phyloP scores from a whole-genome alignment of 2,113 vertebrate genomes.

The Hoplias malabaricus region DNA sequence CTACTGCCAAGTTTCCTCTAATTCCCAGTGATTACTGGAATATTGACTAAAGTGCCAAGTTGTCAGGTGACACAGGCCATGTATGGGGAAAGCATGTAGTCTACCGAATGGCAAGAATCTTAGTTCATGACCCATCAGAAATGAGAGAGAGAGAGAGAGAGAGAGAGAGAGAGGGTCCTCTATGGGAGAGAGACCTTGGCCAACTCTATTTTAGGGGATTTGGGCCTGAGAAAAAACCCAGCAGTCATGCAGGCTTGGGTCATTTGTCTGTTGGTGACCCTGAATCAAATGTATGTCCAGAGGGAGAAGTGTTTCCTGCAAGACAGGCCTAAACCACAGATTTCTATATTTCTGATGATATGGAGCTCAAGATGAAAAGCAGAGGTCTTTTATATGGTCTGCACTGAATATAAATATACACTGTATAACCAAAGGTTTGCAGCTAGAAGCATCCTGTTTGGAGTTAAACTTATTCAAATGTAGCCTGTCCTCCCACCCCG shows the following conservation, averaged over 20 bases:
- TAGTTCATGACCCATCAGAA: background rate
- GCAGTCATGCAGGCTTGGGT: slow-evolving; percentile 46
- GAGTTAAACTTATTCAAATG: too few species aligned
- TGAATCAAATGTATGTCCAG: slow-evolving; percentile 26
- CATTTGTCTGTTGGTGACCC: slow-evolving; percentile 43
- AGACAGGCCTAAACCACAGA: background rate
- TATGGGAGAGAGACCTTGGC: slow-evolving; percentile 55
- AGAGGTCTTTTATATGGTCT: background rate
- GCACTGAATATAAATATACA: too few species aligned
- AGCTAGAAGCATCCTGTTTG: too few species aligned
- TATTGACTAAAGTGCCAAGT: background rate
- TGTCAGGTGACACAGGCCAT: background rate
- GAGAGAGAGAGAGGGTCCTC: too few species aligned
- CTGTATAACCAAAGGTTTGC: too few species aligned
- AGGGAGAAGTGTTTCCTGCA: background rate
- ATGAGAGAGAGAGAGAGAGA: slow-evolving; percentile 39
- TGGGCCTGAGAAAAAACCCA: slow-evolving; percentile 70
- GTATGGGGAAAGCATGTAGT: slow-evolving; percentile 1
- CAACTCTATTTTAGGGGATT: slow-evolving; percentile 68
- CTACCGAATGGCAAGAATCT: background rate
- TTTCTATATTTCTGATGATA: background rate
- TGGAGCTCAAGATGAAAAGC: background rate
- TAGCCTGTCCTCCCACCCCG: too few species aligned
- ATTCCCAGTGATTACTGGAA: too few species aligned
- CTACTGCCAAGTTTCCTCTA: too few species aligned